Conservation (phyloP, 2,113 vertebrate genomes). For the Albula goreensis region DNA sequence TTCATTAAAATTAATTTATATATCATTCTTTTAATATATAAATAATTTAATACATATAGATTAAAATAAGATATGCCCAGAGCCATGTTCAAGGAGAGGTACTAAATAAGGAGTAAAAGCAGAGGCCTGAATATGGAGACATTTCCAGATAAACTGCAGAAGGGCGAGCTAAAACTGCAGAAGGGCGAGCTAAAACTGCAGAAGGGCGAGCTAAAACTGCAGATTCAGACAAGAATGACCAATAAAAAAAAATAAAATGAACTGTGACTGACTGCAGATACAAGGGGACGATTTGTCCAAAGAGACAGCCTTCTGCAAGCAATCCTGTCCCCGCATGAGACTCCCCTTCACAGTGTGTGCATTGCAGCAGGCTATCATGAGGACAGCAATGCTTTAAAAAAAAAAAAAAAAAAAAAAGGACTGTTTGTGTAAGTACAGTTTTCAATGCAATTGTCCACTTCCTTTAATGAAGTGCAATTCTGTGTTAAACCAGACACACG, state of each 20-base stretch:
- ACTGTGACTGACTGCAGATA: background rate
- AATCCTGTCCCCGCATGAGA: too few relatives aligned
- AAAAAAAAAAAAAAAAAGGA: background rate
- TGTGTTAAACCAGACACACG: background rate
- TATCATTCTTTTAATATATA: too few relatives aligned
- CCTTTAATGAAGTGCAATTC: background rate
- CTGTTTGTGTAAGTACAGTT: background rate
- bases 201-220: too few relatives aligned
- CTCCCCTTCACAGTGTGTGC: background rate
- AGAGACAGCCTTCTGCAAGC: background rate
- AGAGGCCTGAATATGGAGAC: background rate
- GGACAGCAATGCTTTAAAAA: background rate
- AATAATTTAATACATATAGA: too few relatives aligned
- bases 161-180: background rate
- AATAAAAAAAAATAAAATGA: background rate
- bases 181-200: too few relatives aligned
- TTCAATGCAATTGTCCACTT: background rate
- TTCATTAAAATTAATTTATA: too few relatives aligned
- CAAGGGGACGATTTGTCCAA: too few relatives aligned
- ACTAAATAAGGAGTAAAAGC: too few relatives aligned
- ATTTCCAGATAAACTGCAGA: background rate
- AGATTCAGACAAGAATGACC: background rate
- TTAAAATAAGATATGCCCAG: too few relatives aligned
- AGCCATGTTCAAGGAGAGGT: too few relatives aligned
- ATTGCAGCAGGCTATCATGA: background rate